phyloP scores from a whole-genome alignment of 1,140 invertebrate genomes.

The Penaeus indicus region DNA sequence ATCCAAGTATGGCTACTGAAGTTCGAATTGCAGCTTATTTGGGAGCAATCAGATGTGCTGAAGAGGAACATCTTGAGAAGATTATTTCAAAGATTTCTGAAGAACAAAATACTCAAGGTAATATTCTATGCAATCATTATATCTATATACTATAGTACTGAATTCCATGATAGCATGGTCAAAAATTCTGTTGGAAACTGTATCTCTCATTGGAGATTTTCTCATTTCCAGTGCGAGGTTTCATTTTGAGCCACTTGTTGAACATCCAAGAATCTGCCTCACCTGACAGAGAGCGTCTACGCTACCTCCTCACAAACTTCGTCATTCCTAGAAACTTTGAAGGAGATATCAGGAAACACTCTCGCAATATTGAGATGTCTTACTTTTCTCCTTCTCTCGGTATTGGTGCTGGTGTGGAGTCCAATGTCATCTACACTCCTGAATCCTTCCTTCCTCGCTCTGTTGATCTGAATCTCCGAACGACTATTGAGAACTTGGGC shows the following conservation, averaged over 20 bases:
- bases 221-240: conserved; percentile 49
- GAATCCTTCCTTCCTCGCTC: conserved; percentile 50
- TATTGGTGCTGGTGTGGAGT: conserved; percentile 31
- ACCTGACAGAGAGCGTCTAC: conserved; percentile 37
- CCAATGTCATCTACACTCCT: conserved; percentile 45
- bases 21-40: conserved; percentile 10
- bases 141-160: neutral
- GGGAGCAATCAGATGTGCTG: neutral
- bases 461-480: conserved; percentile 38
- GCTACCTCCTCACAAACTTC: conserved; percentile 28
- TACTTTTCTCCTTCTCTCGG: conserved; percentile 19
- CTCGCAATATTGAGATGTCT: conserved; percentile 49
- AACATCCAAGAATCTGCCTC: conserved; percentile 41
- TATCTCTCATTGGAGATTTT: neutral
- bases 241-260: conserved; percentile 47
- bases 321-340: conserved; percentile 40
- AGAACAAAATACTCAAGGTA: conserved; percentile 1
- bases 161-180: neutral
- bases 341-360: conserved; percentile 38
- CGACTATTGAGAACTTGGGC: conserved; percentile 26
- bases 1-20: conserved; percentile 9
- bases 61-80: neutral
- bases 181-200: neutral
- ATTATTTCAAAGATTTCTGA: neutral
- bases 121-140: neutral